Conservation (phyloP, 2,113 vertebrate genomes). For the Halichoeres trimaculatus region DNA sequence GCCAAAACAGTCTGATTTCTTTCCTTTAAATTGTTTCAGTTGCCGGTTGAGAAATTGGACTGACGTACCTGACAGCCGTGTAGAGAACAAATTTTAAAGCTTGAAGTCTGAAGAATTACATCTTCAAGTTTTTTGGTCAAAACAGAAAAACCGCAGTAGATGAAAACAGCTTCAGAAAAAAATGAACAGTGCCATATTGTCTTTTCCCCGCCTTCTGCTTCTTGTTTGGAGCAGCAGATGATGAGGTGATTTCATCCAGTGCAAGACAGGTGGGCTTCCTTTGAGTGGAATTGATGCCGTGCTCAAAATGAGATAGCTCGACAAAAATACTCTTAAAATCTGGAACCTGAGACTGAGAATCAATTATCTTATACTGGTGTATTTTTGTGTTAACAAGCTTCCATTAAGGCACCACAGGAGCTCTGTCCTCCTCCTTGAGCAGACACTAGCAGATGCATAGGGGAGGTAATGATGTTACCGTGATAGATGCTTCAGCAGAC, state of each 20-base stretch:
- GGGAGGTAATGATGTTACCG: too few species aligned
- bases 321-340: neutral
- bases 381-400: neutral
- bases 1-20: neutral
- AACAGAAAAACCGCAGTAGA: neutral
- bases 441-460: too few species aligned
- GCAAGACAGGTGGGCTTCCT: neutral
- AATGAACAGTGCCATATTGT: neutral
- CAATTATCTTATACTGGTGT: too few species aligned
- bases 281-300: slow-evolving; percentile 12
- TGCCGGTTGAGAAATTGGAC: neutral
- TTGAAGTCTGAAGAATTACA: neutral
- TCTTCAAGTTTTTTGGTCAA: neutral
- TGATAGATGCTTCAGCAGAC: too few species aligned
- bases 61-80: neutral
- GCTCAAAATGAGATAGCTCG: slow-evolving; percentile 11
- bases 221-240: neutral
- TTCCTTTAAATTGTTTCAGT: neutral
- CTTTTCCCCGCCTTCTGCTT: neutral
- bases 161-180: neutral
- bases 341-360: too few species aligned
- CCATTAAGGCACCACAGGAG: neutral
- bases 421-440: neutral
- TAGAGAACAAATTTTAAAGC: neutral
- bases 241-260: slow-evolving; percentile 1